Evolutionary conservation across 1,140 invertebrate species (phyloP).

Genomic region (Gyrodactylus bullatarudis): DNA sequence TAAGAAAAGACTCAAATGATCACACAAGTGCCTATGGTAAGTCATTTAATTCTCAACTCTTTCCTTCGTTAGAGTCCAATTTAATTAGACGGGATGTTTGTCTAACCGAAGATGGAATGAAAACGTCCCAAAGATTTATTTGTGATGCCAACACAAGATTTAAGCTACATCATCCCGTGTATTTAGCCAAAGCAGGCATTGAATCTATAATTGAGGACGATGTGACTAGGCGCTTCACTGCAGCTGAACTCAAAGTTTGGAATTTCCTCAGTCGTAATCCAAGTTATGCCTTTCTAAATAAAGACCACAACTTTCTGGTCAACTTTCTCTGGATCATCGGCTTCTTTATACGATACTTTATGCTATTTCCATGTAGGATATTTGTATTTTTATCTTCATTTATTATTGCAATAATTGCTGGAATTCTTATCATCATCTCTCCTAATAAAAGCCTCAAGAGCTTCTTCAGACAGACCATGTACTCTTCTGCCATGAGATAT

Average conservation of each 20-base stretch:
- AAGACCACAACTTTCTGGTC: not conserved
- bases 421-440: not conserved
- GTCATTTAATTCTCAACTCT: not conserved
- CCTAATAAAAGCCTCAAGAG: not conserved
- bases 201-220: conserved; percentile 17
- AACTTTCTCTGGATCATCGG: not conserved
- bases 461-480: not conserved
- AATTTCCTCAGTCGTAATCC: conserved; percentile 14
- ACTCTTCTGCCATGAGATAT: not conserved
- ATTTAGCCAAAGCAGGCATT: conserved; percentile 11
- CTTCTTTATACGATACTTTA: not conserved
- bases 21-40: not conserved
- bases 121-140: not conserved
- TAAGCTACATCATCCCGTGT: not conserved
- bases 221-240: conserved; percentile 14
- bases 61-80: not conserved
- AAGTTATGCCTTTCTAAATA: not conserved
- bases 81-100: not conserved
- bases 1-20: too few species aligned
- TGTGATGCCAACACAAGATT: not conserved
- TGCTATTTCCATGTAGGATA: not conserved
- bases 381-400: not conserved
- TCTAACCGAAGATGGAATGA: not conserved
- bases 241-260: conserved; percentile 14
- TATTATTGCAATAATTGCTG: not conserved